Percentiles rank a stretch among this genome's conserved stretches.
Conservation (phyloP, 2,888 invertebrate genomes). For the Heteromyza rotundicornis region DNA sequence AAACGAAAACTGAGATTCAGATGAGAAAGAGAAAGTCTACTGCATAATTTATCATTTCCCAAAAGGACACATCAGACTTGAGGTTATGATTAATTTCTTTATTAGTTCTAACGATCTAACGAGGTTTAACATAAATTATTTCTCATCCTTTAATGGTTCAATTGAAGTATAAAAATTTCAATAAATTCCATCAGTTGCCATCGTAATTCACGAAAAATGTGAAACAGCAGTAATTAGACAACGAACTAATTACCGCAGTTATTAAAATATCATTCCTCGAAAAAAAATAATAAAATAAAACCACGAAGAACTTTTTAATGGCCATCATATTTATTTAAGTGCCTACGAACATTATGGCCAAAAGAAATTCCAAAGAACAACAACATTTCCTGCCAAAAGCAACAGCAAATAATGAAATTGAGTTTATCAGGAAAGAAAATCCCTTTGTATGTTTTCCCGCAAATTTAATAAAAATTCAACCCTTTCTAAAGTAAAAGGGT, state of each 20-base stretch:
- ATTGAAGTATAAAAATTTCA: no score
- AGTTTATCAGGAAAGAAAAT: not conserved
- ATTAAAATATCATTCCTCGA: not conserved
- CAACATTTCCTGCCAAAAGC: not conserved
- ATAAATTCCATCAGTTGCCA: constrained; percentile 2
- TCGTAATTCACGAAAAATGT: not conserved
- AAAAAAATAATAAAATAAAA: not conserved
- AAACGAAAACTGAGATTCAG: no score
- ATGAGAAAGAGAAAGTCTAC: no score
- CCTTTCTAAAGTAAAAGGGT: not conserved
- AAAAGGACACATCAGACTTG: no score
- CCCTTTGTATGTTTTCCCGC: not conserved
- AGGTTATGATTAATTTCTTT: no score
- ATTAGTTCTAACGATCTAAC: no score
- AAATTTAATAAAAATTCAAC: not conserved
- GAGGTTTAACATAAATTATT: no score
- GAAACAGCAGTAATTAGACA: not conserved
- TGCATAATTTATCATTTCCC: no score
- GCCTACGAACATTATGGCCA: not conserved
- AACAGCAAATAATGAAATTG: not conserved
- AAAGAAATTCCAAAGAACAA: not conserved
- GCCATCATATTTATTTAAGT: constrained; percentile 3
- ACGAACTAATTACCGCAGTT: not conserved
- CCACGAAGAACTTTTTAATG: not conserved
- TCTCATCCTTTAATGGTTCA: no score